Evolutionary conservation across 2,797 vertebrate species (phyloP).

Genomic region (Onychomys leucogaster): DNA sequence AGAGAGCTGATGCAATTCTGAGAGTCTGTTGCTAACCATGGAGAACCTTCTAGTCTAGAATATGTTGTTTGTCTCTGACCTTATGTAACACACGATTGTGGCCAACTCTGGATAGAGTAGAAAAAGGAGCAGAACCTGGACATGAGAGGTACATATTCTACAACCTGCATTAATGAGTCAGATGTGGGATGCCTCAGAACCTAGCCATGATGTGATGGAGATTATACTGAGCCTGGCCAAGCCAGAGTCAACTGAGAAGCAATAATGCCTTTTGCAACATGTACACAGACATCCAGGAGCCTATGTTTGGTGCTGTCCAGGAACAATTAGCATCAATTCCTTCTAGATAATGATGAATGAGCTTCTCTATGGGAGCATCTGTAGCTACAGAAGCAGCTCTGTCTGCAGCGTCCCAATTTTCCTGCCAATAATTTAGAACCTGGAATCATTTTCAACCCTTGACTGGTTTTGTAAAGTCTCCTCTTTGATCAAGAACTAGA

Average conservation of each 20-base stretch:
- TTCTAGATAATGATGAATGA: conserved; percentile 98
- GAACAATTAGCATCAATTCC: conserved; percentile 96
- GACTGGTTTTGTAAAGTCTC: conserved; percentile 95
- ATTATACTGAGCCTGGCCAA: conserved; percentile 97
- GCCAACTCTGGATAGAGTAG: conserved; percentile 97
- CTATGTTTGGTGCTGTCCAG: conserved; percentile 95
- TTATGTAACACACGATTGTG: conserved; percentile 97
- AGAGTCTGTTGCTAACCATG: conserved; percentile 98
- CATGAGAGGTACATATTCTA: conserved; percentile 97
- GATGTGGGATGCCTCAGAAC: conserved; percentile 96
- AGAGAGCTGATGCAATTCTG: conserved; percentile 96
- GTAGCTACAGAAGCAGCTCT: conserved; percentile 96
- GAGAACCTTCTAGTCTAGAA: conserved; percentile 97
- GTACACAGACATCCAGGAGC: conserved; percentile 97
- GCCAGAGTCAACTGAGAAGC: conserved; percentile 95
- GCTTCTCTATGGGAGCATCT: conserved; percentile 94
- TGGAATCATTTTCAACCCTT: conserved; percentile 94
- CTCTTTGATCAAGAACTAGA: conserved; percentile 96
- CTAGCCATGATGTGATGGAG: conserved; percentile 97
- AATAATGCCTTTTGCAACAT: conserved; percentile 95
- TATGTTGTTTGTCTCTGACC: conserved; percentile 96
- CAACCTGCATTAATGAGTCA: conserved; percentile 97
- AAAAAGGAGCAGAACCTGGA: conserved; percentile 97
- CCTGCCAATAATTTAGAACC: conserved; percentile 98
- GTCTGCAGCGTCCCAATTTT: conserved; percentile 95